Base-by-base conservation (phyloP, 2,113 vertebrate genomes). In the Alaudala cheleensis region DNA sequence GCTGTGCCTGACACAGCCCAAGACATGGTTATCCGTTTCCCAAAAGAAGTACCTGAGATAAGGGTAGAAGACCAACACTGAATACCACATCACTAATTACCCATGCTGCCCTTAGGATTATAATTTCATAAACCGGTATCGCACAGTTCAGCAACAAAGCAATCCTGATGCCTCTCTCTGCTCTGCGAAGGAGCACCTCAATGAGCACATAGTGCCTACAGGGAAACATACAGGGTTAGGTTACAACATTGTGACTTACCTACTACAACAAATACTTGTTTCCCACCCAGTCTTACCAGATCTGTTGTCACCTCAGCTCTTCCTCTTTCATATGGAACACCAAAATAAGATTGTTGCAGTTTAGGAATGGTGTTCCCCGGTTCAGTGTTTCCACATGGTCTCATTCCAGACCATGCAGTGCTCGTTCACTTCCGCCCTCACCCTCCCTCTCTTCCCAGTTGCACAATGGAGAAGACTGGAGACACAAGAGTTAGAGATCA, bases 351-450 rank as follows among this genome's bases (percentile, higher is more conserved):
- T n/a, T 13, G 5, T 20, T 49, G 11, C 40, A 34, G 16, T 49
- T 66, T 49, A 29, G 51, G 29, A 57, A 42, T 34, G 24, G 8
- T 49, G 11, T 19, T 56, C 8, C 29, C 5, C 34, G 40, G 20
- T 33, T 65, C 14, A 40, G 12, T 40, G 50, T 23, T 64, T 49
- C 19, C 58, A n/a, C n/a, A 37, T 37, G 37, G 37, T 37, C 37
- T 37, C 16, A 29, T n/a, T n/a, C 42, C 34, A 74, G 44, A 49
- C 15, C 29, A n/a, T 13, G 6, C 5, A 5, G 8, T 40, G 60
- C 25, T 34, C 0, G 0, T 7, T 25, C 31, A 57, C 21, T 17
- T 47, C 14, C 34, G 3, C 19, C 8, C 33, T 44, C 47, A n/a
- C 4, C 12, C 31, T 33, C n/a, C 6, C 17, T 18, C 9, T 60